A percentile compares a stretch with the other conserved stretches of the same genome.
phyloP scores from a whole-genome alignment of 2,888 invertebrate genomes.

The Caenorhabditis wallacei region DNA sequence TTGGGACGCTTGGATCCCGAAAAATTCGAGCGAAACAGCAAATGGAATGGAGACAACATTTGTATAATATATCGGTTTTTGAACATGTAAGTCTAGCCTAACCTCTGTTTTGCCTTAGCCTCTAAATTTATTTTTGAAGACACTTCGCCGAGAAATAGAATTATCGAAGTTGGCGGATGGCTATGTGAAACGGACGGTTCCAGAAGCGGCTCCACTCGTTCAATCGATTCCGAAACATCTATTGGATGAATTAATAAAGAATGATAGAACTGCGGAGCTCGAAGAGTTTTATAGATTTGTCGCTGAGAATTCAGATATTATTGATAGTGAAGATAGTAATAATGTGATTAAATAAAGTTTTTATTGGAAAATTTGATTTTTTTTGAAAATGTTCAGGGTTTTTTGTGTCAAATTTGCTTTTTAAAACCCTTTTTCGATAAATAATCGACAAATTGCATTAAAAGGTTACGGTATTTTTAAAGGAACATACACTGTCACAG shows the following conservation, averaged over 20 bases:
- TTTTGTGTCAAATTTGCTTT: too few relatives aligned
- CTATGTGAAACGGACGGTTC: constrained; percentile 19
- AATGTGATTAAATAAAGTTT: constrained; percentile 3
- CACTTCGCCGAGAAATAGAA: constrained; percentile 9
- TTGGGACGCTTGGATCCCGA: constrained; percentile 46
- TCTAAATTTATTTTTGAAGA: constrained; percentile 8
- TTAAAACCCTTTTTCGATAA: too few relatives aligned
- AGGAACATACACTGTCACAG: too few relatives aligned
- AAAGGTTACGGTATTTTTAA: too few relatives aligned
- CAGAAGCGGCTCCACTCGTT: constrained; percentile 39
- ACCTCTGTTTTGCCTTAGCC: too few relatives aligned
- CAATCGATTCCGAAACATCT: constrained; percentile 37
- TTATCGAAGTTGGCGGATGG: constrained; percentile 26
- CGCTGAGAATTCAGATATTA: background rate
- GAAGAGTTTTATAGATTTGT: constrained; percentile 42
- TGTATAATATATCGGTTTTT: constrained; percentile 35
- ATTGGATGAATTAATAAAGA: constrained; percentile 29
- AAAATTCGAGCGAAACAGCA: constrained; percentile 57
- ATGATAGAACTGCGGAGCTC: constrained; percentile 10
- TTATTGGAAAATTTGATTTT: background rate
- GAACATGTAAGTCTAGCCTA: constrained; percentile 34
- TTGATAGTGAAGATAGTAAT: background rate
- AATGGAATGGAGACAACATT: constrained; percentile 53
- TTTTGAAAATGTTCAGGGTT: background rate
- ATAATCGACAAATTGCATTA: too few relatives aligned